Evolutionary conservation across 2,797 vertebrate genomes (phyloP), one percentile per base, ranked within the genome.

Genomic region (Tokudaia muenninki): DNA sequence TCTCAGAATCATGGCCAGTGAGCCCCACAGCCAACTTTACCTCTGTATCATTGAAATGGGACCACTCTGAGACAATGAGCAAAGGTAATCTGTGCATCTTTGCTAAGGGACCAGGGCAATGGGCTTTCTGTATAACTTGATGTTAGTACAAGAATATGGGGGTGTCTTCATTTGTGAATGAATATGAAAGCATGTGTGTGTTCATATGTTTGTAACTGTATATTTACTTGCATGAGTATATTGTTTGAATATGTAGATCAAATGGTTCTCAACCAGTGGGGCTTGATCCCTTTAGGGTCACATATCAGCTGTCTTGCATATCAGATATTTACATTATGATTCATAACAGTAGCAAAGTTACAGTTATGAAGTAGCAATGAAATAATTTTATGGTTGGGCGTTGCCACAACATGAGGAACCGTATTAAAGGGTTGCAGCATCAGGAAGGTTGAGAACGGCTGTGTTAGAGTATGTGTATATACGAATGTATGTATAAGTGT

Each of bases 41-140:
- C 87, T 92, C 70, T 67, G 86, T 72, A 52, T 77, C 52, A 57
- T 74, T 91, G 92, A 79, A 95, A 95, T 88, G 81, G 75, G 87
- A 31, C 17, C 44, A 34, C 47, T 87, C 87, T 74, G 77, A 86
- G 65, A 67, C 91, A 83, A 94, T 1, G 31, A 83, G 70, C 52
- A 75, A 83, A 91, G 79, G 50, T 67, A 94, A 55, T 50, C 47
- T 34, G 2, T 37, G 50, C 31, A 37, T 57, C 50, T 37, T 79
- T 82, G 41, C 87, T 47, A 55, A 94, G 55, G 21, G 19, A 31
- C 44, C 47, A 37, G 50, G 31, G 50, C n/a, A 52, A 47, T 52
- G 34, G 44, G 17, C 61, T 87, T 87, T 74, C 87, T 47, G 34
- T 47, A 0, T 50, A 47, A 3, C 9, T 93, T 70, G 77, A 29